These are phyloP conservation scores for Psylliodes chrysocephalus DNA, from an alignment of 2,888 invertebrate genomes.

Conservation along the genomic window DNA sequence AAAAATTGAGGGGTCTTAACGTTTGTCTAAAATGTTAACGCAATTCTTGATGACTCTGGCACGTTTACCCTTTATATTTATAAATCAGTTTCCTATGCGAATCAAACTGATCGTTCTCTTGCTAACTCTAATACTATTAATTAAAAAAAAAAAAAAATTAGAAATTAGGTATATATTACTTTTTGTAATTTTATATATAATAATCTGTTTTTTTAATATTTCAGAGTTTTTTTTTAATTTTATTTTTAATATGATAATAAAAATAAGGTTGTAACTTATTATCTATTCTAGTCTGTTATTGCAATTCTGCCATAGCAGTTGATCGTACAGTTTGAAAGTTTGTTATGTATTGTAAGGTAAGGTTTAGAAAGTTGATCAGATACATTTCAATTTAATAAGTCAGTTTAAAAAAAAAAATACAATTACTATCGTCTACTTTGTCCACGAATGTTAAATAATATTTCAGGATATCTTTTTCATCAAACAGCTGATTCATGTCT, in stretches of 20 bases:
- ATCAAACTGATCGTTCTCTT: not conserved
- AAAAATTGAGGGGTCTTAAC: no score
- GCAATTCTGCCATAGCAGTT: not conserved
- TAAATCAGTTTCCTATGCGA: not conserved
- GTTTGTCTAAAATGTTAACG: no score
- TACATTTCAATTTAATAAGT: slow-evolving; percentile 13
- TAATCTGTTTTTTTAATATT: not conserved
- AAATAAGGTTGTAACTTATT: not conserved
- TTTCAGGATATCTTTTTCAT: no score
- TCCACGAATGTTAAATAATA: no score
- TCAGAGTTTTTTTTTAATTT: not conserved
- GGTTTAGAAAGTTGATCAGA: not conserved
- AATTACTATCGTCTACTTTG: no score
- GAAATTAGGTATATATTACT: slow-evolving; percentile 10
- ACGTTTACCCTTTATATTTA: no score
- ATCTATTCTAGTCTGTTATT: not conserved
- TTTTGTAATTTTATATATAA: slow-evolving; percentile 17
- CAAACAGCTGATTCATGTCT: no score
- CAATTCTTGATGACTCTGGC: no score
- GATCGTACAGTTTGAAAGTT: not conserved
- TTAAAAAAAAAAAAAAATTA: slow-evolving; percentile 2
- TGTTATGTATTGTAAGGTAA: slow-evolving; percentile 15
- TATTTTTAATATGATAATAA: slow-evolving; percentile 2
- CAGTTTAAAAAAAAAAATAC: no score
- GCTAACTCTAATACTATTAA: not conserved